Evolutionary conservation across 2,797 vertebrate species (phyloP), one percentile per base, ranked within the genome.

Genomic region (Sphenopsis melanotis): DNA sequence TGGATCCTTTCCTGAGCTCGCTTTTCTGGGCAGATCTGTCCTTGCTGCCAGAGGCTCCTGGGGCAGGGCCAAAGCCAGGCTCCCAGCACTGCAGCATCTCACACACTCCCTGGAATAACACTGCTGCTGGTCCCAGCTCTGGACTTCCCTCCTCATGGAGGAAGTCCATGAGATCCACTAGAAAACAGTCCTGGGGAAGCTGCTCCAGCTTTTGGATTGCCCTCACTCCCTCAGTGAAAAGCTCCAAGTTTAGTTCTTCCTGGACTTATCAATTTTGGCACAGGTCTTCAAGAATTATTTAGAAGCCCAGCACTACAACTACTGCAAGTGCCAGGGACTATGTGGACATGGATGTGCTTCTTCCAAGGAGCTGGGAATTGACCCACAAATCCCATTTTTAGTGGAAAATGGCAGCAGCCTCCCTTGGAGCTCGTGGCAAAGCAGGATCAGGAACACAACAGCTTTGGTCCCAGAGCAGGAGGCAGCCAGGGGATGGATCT

Each of bases 171-270:
- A 57, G 65, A 56, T 29, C n/a, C 44, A 46, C n/a, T 2, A 21
- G 27, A 53, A 53, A 57, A 12, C 44, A 39, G 23, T 1, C 36
- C 36, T 18, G 23, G 42, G 8, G 23, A 82, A 64, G 55, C 26
- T 20, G 23, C 9, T 57, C 9, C 0, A 1, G 60, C 26, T 61
- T 47, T n/a, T 10, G 21, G 30, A 36, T 17, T 16, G 65, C 12
- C 15, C 32, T 71, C 0, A 0, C 15, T 47, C 15, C 24, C 42
- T 14, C 3, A 0, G 23, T 0, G 9, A 24, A 46, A 46, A 81
- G 24, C 52, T 21, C 39, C 75, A 34, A 37, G 32, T 20, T 78
- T 1, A 47, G 18, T 4, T 53, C 23, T 10, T 64, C 36, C 6
- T 0, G 2, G 34, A 44, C 59, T 30, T 12, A 74, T 1, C 0